These are phyloP conservation scores for Apogon talboti DNA, from an alignment of 2,797 vertebrate genomes.

Conservation along the genomic window DNA sequence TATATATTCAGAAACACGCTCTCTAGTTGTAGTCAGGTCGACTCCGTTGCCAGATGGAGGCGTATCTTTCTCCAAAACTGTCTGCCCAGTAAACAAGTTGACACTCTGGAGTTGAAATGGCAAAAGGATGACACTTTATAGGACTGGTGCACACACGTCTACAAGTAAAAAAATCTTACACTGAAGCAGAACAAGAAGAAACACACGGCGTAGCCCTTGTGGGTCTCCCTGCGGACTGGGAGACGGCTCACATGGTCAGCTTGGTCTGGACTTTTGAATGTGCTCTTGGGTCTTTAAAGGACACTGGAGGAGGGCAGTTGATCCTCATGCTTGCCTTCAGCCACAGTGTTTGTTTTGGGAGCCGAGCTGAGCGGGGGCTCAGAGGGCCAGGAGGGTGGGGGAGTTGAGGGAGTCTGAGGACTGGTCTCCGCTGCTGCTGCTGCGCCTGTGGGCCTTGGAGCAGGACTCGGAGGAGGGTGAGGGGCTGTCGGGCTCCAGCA, in stretches of 20 bases:
- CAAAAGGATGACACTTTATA: slow-evolving; percentile 50
- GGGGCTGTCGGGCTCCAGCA: slow-evolving; percentile 97
- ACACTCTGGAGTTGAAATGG: slow-evolving; percentile 75
- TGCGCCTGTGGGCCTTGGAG: slow-evolving; percentile 98
- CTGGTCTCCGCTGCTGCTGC: slow-evolving; percentile 99
- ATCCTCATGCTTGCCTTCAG: slow-evolving; percentile 47
- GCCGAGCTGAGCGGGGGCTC: slow-evolving; percentile 63
- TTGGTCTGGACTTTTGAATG: slow-evolving; percentile 70
- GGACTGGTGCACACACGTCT: slow-evolving; percentile 60
- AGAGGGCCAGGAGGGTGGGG: slow-evolving; percentile 96
- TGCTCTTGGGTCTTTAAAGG: slow-evolving; percentile 67
- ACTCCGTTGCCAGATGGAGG: slow-evolving; percentile 31
- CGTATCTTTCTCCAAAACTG: slow-evolving; percentile 45
- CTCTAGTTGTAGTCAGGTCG: slow-evolving; percentile 45
- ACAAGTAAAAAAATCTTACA: slow-evolving; percentile 53
- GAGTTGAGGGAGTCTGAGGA: slow-evolving; percentile 99
- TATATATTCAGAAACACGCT: slow-evolving; percentile 46
- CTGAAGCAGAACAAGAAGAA: slow-evolving; percentile 70
- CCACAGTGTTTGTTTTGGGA: slow-evolving; percentile 69
- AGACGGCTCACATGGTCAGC: slow-evolving; percentile 71
- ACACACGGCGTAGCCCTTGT: slow-evolving; percentile 82
- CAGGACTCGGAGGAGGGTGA: slow-evolving; percentile 97
- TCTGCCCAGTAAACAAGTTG: slow-evolving; percentile 69
- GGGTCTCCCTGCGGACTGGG: slow-evolving; percentile 69
- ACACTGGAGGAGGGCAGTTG: slow-evolving; percentile 44